Conservation (phyloP, 2,113 vertebrate genomes). For the Casuarius casuarius region DNA sequence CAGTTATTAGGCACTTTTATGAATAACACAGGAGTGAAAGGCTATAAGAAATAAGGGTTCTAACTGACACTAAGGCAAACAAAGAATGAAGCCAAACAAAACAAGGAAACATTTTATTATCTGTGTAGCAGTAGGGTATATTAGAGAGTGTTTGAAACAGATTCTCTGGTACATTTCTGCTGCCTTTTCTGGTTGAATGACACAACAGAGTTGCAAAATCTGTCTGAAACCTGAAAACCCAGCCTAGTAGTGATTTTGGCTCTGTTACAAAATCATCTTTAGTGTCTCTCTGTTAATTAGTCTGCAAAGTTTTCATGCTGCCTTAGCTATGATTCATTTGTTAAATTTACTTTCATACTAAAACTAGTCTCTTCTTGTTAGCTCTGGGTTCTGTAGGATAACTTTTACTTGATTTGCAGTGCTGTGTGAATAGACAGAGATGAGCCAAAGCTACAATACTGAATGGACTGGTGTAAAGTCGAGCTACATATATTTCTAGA, state of each 20-base stretch:
- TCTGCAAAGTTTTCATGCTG: conserved; percentile 1
- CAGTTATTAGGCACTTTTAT: not conserved
- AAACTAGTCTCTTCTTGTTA: conserved; percentile 52
- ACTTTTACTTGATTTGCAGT: not conserved
- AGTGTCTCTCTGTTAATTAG: conserved; percentile 44
- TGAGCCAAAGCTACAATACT: not conserved
- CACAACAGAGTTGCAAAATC: not conserved
- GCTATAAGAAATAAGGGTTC: not conserved
- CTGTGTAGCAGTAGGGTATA: not conserved
- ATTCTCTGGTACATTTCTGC: not conserved
- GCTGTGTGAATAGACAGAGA: conserved; percentile 1
- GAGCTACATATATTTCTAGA: not conserved
- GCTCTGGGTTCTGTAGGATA: not conserved
- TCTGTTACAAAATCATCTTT: conserved; percentile 41
- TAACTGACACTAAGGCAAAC: not conserved
- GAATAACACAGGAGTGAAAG: not conserved
- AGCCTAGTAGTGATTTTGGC: not conserved
- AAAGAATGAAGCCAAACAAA: not conserved
- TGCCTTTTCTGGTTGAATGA: not conserved
- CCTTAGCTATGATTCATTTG: conserved; percentile 47
- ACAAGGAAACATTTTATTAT: not conserved
- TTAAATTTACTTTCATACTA: conserved; percentile 52
- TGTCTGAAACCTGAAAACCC: not conserved
- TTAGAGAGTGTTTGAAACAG: not conserved
- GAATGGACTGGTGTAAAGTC: not conserved